Base-by-base conservation (phyloP, 2,797 vertebrate species). In the Botia almorhae region DNA sequence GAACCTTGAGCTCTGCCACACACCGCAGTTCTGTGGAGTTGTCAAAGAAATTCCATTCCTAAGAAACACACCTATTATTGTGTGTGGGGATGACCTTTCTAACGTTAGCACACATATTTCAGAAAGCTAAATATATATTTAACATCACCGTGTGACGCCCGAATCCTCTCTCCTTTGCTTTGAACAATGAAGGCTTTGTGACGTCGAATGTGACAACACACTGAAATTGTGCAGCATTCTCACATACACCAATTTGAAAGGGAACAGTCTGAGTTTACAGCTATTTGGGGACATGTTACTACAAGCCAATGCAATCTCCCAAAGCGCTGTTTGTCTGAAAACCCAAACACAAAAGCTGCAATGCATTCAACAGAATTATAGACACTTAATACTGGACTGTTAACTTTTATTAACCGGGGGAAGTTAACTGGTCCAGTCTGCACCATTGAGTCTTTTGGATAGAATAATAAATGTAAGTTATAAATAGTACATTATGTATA, bases 91-190 rank as follows among this genome's bases (percentile, higher is more conserved):
- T 73, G 69, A 80, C 78, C 69, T 80, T 80, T 80, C 16, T 48
- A 55, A 71, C 50, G 11, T 73, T 56, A 33, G 26, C 29, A 12
- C 4, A 7, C 60, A 63, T 63, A 73, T 72, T 73, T 80, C 12
- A 2, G 10, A 73, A 19, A 29, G 78, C 69, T 80, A 80, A 72
- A 80, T 64, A 80, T 80, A 78, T 51, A 61, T 70, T 64, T 51
- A 69, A 33, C 36, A 29, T 16, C 0, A 16, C 39, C 0, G 21
- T 77, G 56, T 19, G 76, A 78, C 76, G 68, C 76, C 56, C 55
- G 61, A 39, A 71, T 63, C n/a, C 76, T 63, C 43, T 2, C 17
- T 71, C n/a, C 23, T 71, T 63, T 16, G 56, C 43, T 0, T 1
- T 19, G 48, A 64, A 79, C 69, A 79, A 79, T 53, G 39, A 51